A percentile compares a stretch with the other conserved stretches of the same genome.
Evolutionary conservation across 2,113 vertebrate genomes (phyloP).

Genomic region (Pipra filicauda): DNA sequence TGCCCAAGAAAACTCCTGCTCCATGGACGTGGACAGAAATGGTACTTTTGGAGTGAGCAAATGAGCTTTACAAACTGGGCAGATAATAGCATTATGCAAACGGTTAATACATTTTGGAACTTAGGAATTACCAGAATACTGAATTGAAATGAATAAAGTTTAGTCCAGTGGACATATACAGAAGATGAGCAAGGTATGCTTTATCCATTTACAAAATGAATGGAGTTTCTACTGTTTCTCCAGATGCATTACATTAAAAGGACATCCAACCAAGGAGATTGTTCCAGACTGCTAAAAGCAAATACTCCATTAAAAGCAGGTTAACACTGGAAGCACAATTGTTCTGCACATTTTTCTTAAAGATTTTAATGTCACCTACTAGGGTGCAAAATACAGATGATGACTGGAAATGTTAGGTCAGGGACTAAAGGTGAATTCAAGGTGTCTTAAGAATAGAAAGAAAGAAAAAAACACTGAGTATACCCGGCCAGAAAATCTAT

Average conservation of each 20-base stretch:
- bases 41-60: neutral
- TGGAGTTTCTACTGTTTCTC: neutral
- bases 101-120: neutral
- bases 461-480: neutral
- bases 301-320: slow-evolving; percentile 48
- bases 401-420: slow-evolving; percentile 2
- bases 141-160: neutral
- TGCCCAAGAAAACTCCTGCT: neutral
- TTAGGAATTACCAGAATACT: neutral
- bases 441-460: neutral
- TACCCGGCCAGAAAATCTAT: neutral
- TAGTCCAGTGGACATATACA: neutral
- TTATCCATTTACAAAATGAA: neutral
- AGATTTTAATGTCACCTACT: slow-evolving; percentile 27
- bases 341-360: slow-evolving; percentile 1
- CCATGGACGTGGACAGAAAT: neutral
- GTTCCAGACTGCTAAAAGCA: slow-evolving; percentile 37
- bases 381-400: slow-evolving; percentile 7
- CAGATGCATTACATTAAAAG: slow-evolving; percentile 55
- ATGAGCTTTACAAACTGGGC: neutral
- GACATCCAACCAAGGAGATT: neutral
- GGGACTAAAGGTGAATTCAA: slow-evolving; percentile 45
- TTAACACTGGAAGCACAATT: slow-evolving; percentile 36
- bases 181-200: neutral
- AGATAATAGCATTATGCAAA: neutral